These are phyloP conservation scores for Melipona beecheii DNA, from an alignment of 2,888 invertebrate species.

Conservation along the genomic window DNA sequence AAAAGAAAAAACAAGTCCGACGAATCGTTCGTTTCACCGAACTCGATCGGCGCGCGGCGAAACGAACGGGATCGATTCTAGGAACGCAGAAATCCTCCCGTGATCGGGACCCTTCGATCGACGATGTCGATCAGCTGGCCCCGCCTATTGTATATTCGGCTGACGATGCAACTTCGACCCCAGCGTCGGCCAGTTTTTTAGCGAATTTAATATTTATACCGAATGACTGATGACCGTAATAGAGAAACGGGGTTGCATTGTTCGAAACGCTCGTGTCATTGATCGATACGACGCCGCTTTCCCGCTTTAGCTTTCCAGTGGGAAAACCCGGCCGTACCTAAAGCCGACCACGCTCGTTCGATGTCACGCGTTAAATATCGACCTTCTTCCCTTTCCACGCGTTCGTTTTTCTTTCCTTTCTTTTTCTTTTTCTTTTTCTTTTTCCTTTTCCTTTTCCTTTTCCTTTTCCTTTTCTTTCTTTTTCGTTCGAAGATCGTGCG, in stretches of 20 bases:
- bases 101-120: constrained; percentile 68
- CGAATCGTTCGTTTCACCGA: background rate
- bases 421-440: background rate
- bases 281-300: constrained; percentile 79
- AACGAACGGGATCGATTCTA: constrained; percentile 51
- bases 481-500: background rate
- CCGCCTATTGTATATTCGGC: constrained; percentile 76
- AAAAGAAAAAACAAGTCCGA: background rate
- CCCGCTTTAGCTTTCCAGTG: constrained; percentile 37
- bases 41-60: background rate
- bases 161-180: constrained; percentile 84
- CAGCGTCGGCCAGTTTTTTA: constrained; percentile 78
- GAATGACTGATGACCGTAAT: constrained; percentile 84
- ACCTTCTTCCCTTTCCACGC: background rate
- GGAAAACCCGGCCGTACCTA: constrained; percentile 19
- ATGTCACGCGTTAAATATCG: constrained; percentile 34
- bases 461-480: too few relatives aligned
- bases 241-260: constrained; percentile 82
- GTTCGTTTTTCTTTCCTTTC: background rate
- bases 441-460: too few relatives aligned
- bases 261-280: constrained; percentile 83
- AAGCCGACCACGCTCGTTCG: constrained; percentile 8
- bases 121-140: constrained; percentile 79
- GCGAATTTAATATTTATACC: constrained; percentile 84
- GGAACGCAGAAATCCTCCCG: constrained; percentile 52